Evolutionary conservation across 2,888 invertebrate genomes (phyloP).

Genomic region (Sphaerophoria rueppellii): DNA sequence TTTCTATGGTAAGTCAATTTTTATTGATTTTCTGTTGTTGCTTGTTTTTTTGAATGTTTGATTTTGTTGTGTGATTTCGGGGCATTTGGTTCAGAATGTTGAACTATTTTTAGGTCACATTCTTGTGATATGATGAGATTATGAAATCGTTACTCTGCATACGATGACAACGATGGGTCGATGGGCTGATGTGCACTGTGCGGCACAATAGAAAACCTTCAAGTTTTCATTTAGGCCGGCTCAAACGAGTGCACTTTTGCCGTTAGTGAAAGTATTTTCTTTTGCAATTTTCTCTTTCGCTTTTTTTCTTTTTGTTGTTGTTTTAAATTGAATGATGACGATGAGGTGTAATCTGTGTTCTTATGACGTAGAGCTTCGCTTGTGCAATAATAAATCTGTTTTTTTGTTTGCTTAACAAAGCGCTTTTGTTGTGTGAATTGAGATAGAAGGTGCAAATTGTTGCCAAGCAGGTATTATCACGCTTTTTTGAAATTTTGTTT

Average conservation of each 20-base stretch:
- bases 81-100: conserved; percentile 8
- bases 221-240: conserved; percentile 14
- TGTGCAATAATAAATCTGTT: conserved; percentile 8
- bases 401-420: conserved; percentile 10
- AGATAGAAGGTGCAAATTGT: conserved; percentile 6
- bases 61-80: conserved; percentile 7
- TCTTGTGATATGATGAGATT: conserved; percentile 7
- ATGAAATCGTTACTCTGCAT: conserved; percentile 25
- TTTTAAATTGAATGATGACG: conserved; percentile 10
- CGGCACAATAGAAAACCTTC: conserved; percentile 15
- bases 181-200: not conserved
- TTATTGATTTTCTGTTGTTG: conserved; percentile 8
- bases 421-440: not conserved
- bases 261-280: conserved; percentile 61
- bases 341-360: conserved; percentile 37
- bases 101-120: conserved; percentile 50
- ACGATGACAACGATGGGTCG: conserved; percentile 28
- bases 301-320: not conserved
- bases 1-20: conserved; percentile 89
- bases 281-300: not conserved
- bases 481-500: not conserved
- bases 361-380: not conserved
- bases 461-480: not conserved
- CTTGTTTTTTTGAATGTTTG: conserved; percentile 15
- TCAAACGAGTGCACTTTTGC: conserved; percentile 15